Evolutionary conservation across 2,888 invertebrate species (phyloP).

Genomic region (Drosophila paramelanica): DNA sequence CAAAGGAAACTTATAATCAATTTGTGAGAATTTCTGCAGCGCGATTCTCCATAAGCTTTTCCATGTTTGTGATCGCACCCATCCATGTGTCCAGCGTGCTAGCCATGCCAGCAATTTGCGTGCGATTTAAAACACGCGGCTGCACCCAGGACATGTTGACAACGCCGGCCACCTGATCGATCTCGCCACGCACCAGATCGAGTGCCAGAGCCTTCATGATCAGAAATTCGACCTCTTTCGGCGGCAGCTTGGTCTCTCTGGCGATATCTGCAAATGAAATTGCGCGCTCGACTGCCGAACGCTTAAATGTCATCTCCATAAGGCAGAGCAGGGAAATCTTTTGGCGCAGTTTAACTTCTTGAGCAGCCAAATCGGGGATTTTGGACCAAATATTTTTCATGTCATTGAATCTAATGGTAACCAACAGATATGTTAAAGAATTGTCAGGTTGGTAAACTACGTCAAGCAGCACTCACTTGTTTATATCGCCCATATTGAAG

Average conservation of each 20-base stretch:
- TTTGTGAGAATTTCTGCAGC: slow-evolving; percentile 85
- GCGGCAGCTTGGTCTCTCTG: slow-evolving; percentile 92
- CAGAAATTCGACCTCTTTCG: slow-evolving; percentile 95
- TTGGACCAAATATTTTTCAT: slow-evolving; percentile 89
- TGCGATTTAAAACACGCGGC: slow-evolving; percentile 89
- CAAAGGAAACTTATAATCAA: slow-evolving; percentile 63
- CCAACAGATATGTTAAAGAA: too few species aligned
- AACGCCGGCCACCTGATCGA: slow-evolving; percentile 93
- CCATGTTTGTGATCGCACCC: slow-evolving; percentile 85
- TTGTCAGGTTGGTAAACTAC: background rate
- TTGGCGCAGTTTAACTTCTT: slow-evolving; percentile 92
- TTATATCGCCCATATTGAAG: slow-evolving; percentile 94
- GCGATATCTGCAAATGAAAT: slow-evolving; percentile 96
- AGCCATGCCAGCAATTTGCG: slow-evolving; percentile 84
- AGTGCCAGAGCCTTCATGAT: slow-evolving; percentile 99
- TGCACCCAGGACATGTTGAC: slow-evolving; percentile 92
- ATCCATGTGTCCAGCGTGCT: slow-evolving; percentile 84
- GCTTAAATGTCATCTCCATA: slow-evolving; percentile 99
- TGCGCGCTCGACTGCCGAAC: slow-evolving; percentile 94
- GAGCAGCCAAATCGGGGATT: slow-evolving; percentile 93
- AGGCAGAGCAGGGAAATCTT: slow-evolving; percentile 98
- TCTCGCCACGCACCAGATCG: slow-evolving; percentile 96
- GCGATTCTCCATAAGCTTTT: slow-evolving; percentile 84
- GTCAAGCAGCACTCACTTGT: slow-evolving; percentile 85
- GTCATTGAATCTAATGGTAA: slow-evolving; percentile 86